These are phyloP conservation scores for Mnemiopsis leidyi DNA, from an alignment of 37 sponge, comb jelly and placozoan genomes.

Conservation along the genomic window DNA sequence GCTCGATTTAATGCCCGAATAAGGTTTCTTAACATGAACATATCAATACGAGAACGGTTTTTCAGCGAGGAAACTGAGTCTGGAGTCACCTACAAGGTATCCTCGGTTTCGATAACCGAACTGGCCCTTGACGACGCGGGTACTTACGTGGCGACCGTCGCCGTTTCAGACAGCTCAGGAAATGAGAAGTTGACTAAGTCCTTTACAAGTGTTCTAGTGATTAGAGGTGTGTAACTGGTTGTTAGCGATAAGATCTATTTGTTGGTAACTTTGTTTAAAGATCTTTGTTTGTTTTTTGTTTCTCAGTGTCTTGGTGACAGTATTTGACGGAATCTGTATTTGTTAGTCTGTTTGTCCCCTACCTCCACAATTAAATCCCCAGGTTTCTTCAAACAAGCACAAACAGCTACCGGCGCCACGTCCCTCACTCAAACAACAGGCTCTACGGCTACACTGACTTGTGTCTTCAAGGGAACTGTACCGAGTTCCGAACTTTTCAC, in stretches of 20 bases:
- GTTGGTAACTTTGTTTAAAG: too few relatives aligned
- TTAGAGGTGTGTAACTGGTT: neutral
- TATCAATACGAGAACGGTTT: too few relatives aligned
- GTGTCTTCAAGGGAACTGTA: neutral
- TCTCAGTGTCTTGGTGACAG: too few relatives aligned
- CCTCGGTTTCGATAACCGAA: neutral
- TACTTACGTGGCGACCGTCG: neutral
- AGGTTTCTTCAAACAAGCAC: neutral
- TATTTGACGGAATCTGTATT: too few relatives aligned
- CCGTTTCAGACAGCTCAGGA: neutral
- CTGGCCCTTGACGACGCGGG: neutral
- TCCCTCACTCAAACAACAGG: neutral
- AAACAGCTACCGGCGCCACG: neutral
- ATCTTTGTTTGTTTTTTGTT: too few relatives aligned
- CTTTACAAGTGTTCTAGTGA: neutral
- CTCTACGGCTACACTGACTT: neutral
- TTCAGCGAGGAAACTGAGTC: neutral
- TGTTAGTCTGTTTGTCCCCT: too few relatives aligned
- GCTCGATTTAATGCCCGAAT: too few relatives aligned
- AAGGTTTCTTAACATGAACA: too few relatives aligned
- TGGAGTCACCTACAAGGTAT: neutral
- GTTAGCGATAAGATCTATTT: too few relatives aligned
- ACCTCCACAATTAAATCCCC: too few relatives aligned
- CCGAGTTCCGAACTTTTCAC: neutral
- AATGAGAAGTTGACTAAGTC: neutral